phyloP scores from a whole-genome alignment of 2,797 vertebrate species.

The Microctenopoma steveboyesi region DNA sequence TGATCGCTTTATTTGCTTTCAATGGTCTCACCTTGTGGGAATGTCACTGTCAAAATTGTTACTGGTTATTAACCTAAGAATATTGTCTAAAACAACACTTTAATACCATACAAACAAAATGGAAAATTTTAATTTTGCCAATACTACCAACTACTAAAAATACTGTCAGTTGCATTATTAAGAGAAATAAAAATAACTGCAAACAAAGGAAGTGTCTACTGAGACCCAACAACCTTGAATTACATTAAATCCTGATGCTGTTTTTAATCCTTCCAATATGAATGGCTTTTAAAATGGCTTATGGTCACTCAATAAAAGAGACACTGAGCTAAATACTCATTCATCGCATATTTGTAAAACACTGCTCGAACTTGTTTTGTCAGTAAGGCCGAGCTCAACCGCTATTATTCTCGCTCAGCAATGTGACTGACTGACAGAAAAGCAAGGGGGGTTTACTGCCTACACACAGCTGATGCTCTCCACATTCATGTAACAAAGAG shows the following conservation, averaged over 20 bases:
- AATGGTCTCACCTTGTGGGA: slow-evolving; percentile 40
- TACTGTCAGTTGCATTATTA: slow-evolving; percentile 12
- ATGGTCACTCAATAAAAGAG: slow-evolving; percentile 51
- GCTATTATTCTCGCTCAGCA: slow-evolving; percentile 29
- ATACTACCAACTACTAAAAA: slow-evolving; percentile 8
- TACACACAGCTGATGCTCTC: slow-evolving; percentile 58
- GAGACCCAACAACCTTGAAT: slow-evolving; percentile 43
- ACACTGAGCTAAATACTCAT: slow-evolving; percentile 42
- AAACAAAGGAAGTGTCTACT: slow-evolving; percentile 31
- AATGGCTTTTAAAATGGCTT: slow-evolving; percentile 67
- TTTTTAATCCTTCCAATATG: slow-evolving; percentile 19
- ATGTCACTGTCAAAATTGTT: slow-evolving; percentile 46
- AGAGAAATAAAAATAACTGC: slow-evolving; percentile 9
- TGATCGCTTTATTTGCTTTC: slow-evolving; percentile 41
- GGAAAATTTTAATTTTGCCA: slow-evolving; percentile 4
- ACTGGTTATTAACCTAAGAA: slow-evolving; percentile 8
- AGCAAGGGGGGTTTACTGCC: slow-evolving; percentile 50
- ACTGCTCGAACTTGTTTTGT: slow-evolving; percentile 31
- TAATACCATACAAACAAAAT: slow-evolving; percentile 8
- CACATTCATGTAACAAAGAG: slow-evolving; percentile 68
- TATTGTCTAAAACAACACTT: slow-evolving; percentile 33
- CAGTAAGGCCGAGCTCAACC: slow-evolving; percentile 43
- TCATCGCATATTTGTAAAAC: slow-evolving; percentile 44
- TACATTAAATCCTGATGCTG: slow-evolving; percentile 16
- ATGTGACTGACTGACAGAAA: slow-evolving; percentile 44